These are phyloP conservation scores for Biston stratarius DNA, from an alignment of 2,888 invertebrate species.

Conservation along the genomic window DNA sequence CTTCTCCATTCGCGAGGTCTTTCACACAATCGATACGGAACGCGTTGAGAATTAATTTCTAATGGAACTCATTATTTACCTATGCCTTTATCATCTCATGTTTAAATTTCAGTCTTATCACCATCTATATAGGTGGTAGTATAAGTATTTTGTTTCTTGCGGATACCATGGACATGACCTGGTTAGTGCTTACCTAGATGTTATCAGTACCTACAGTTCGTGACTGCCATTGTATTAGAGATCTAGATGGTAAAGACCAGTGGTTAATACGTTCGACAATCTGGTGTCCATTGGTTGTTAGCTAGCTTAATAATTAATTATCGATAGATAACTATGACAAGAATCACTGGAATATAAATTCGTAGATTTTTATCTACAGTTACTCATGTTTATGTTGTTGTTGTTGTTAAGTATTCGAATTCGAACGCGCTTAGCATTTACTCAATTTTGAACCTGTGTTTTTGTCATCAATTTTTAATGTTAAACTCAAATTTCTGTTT, in stretches of 20 bases:
- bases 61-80: slow-evolving; percentile 45
- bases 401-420: too few species aligned
- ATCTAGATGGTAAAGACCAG: slow-evolving; percentile 30
- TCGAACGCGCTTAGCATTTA: not conserved
- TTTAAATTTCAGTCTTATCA: slow-evolving; percentile 28
- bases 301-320: slow-evolving; percentile 10
- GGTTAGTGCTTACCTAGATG: slow-evolving; percentile 57
- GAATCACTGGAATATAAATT: slow-evolving; percentile 10
- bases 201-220: slow-evolving; percentile 58
- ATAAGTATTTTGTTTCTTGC: slow-evolving; percentile 4
- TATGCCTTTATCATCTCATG: slow-evolving; percentile 22
- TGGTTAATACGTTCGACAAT: slow-evolving; percentile 6
- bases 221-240: slow-evolving; percentile 51
- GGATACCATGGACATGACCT: slow-evolving; percentile 52
- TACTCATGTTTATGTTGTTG: too few species aligned
- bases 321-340: slow-evolving; percentile 2
- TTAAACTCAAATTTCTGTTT: not conserved
- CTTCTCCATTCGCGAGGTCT: slow-evolving; percentile 33
- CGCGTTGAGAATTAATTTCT: slow-evolving; percentile 55
- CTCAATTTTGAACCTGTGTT: slow-evolving; percentile 7
- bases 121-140: not conserved
- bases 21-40: slow-evolving; percentile 40
- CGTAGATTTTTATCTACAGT: not conserved
- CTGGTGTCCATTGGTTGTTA: slow-evolving; percentile 7
- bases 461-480: slow-evolving; percentile 22